Conservation (phyloP, 2,797 vertebrate species). For the Lutjanus campechanus region DNA sequence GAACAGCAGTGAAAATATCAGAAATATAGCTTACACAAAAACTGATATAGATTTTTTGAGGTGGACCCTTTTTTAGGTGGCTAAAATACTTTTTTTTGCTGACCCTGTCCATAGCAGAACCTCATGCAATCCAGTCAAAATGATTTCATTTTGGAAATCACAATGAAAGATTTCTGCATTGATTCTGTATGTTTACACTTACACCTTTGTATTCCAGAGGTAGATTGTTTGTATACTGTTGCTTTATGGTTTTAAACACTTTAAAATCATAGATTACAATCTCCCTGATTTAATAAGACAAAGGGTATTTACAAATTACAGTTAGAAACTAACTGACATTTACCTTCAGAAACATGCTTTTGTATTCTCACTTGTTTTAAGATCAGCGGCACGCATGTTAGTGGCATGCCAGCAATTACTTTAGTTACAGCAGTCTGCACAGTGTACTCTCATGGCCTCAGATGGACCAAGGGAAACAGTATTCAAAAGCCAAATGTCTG, state of each 20-base stretch:
- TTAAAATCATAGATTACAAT: too few relatives aligned
- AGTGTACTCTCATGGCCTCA: conserved; percentile 22
- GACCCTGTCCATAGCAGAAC: too few relatives aligned
- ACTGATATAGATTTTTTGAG: too few relatives aligned
- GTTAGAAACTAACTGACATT: not conserved
- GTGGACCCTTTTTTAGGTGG: too few relatives aligned
- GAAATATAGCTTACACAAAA: too few relatives aligned
- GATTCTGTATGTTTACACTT: not conserved
- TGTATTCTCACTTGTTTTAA: conserved; percentile 5
- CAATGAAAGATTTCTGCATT: not conserved
- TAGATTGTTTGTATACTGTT: not conserved
- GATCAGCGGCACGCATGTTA: not conserved
- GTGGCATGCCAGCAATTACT: conserved; percentile 16
- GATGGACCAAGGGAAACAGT: conserved; percentile 45
- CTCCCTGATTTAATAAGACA: not conserved
- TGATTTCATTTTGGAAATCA: too few relatives aligned
- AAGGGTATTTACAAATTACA: not conserved
- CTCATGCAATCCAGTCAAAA: too few relatives aligned
- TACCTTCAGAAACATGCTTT: not conserved
- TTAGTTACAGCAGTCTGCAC: conserved; percentile 3
- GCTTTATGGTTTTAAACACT: not conserved
- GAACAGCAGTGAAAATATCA: too few relatives aligned
- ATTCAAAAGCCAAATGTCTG: conserved; percentile 42
- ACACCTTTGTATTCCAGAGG: not conserved
- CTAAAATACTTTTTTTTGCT: too few relatives aligned